phyloP scores from a whole-genome alignment of 64 coral and sea anemone species.

The Porites lutea region DNA sequence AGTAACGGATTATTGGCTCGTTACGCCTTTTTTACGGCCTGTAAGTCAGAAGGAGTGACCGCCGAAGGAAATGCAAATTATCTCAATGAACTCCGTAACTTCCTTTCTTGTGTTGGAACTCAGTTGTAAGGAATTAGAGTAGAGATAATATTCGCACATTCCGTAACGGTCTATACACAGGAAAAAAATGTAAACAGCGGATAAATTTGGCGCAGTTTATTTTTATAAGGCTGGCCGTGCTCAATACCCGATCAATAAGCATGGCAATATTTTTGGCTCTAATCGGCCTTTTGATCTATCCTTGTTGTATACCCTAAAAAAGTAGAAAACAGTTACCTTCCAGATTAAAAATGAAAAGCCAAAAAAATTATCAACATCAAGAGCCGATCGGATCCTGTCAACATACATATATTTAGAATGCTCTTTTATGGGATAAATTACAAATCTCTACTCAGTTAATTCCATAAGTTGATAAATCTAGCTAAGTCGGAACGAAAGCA shows the following conservation, averaged over 20 bases:
- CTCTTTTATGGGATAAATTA: not conserved
- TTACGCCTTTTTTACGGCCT: not conserved
- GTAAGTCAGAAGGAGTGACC: not conserved
- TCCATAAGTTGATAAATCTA: not conserved
- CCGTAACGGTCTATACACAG: not conserved
- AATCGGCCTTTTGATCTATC: not conserved
- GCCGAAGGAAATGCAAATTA: not conserved
- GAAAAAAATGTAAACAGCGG: conserved; percentile 14
- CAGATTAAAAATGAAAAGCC: not conserved
- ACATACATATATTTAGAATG: not conserved
- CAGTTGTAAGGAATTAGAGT: no score
- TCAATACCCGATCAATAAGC: not conserved
- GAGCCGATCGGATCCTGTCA: not conserved
- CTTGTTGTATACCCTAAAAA: not conserved
- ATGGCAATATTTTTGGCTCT: no score
- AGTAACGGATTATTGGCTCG: not conserved
- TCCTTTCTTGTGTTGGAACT: not conserved
- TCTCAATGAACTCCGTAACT: conserved; percentile 38
- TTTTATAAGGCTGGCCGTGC: not conserved
- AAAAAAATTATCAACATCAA: not conserved
- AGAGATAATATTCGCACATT: not conserved
- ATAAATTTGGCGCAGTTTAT: conserved; percentile 8
- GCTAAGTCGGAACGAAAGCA: not conserved
- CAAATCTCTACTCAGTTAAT: not conserved
- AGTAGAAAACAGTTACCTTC: not conserved